Base-by-base conservation (phyloP, 2,797 vertebrate genomes). In the Sebastes miniatus region DNA sequence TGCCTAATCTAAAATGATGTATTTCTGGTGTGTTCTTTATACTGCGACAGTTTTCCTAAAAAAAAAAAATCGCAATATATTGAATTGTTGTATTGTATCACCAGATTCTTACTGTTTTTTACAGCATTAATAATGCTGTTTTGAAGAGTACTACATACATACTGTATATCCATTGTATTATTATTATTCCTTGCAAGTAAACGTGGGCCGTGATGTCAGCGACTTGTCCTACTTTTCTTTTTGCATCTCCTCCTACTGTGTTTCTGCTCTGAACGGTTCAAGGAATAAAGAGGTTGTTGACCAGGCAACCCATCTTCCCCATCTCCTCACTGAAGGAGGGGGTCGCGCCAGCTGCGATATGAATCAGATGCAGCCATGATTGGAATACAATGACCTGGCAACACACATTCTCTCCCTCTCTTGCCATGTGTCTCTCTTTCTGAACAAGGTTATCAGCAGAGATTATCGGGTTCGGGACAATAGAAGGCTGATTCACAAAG, bases 401-500 rank as follows among this genome's bases (percentile, higher is more conserved):
- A 80, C 76, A 75, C 69, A 59, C 5, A 25, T 43, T 43, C 71
- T 34, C 69, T 54, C 69, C 34, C 64, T 62, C 66, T 43, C 54
- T 56, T 22, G 5, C 56, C 12, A 22, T 50, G 31, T 69, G 27
- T 77, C 52, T 76, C 67, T 74, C 62, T 81, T 77, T 85, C 76
- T 77, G 75, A 84, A 88, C 88, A 89, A 92, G 87, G 86, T 91
- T 91, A 93, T 93, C 88, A 83, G 36, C 70, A 70, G 78, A 89
- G 92, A 91, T 91, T 64, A 91, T 93, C 87, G 63, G 73, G 80
- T 87, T 87, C 72, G 66, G 86, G 73, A 89, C 77, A 80, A 85
- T 67, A 77, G 59, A 84, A 14, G 68, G 39, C 75, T 80, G 70
- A 76, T 80, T 84, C 76, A 64, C 66, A 64, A 22, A 61, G 11